Evolutionary conservation across 2,797 vertebrate genomes (phyloP).

Genomic region (Sebastes vulpes): DNA sequence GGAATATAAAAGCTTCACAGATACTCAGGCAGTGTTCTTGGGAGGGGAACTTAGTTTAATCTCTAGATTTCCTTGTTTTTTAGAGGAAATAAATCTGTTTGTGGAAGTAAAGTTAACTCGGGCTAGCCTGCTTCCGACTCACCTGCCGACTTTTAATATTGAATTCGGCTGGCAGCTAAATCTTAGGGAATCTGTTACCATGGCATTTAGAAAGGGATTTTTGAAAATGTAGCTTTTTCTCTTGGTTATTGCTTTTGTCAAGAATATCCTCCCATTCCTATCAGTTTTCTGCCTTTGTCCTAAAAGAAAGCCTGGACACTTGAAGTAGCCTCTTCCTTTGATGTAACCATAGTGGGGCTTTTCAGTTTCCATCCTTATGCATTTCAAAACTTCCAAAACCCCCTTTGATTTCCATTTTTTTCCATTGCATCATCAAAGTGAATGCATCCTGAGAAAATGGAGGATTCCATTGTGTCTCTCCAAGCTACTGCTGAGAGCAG

Average conservation of each 20-base stretch:
- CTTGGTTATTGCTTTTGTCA: neutral
- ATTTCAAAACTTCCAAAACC: conserved; percentile 42
- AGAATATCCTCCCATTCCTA: neutral
- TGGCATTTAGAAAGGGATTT: neutral
- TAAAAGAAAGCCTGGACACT: conserved; percentile 10
- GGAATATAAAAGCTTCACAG: conserved; percentile 54
- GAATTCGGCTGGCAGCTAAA: neutral
- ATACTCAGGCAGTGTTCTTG: conserved; percentile 49
- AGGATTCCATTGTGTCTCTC: conserved; percentile 27
- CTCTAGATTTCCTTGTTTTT: conserved; percentile 44
- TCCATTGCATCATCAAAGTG: conserved; percentile 52
- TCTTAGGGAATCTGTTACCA: neutral
- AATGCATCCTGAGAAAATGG: conserved; percentile 14
- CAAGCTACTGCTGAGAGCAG: conserved; percentile 9
- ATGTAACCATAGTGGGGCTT: conserved; percentile 44
- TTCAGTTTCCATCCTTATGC: conserved; percentile 36
- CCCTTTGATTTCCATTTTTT: conserved; percentile 33
- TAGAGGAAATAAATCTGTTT: conserved; percentile 21
- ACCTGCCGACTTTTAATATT: conserved; percentile 1
- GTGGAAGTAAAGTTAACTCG: conserved; percentile 25
- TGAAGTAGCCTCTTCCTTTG: conserved; percentile 43
- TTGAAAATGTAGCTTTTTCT: neutral
- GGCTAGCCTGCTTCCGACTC: neutral
- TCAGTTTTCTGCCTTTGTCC: conserved; percentile 3
- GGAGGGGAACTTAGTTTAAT: conserved; percentile 51